These are phyloP conservation scores for Azemiops feae DNA, from an alignment of 2,113 vertebrate species.

Conservation along the genomic window DNA sequence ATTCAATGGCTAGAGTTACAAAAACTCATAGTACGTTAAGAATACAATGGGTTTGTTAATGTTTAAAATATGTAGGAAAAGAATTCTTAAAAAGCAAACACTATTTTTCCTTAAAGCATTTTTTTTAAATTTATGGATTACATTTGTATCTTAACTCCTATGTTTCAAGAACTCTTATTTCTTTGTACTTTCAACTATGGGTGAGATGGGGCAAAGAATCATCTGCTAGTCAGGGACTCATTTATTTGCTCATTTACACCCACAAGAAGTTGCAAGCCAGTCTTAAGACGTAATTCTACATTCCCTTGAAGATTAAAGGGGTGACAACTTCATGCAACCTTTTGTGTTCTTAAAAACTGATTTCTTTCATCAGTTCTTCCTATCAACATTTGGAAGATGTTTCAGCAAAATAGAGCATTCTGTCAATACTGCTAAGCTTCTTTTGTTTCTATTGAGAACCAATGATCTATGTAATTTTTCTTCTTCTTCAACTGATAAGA, in stretches of 20 bases:
- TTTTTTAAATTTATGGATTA: background rate
- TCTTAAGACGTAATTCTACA: conserved; percentile 27
- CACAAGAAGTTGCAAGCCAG: background rate
- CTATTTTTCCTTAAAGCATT: background rate
- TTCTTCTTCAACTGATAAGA: conserved; percentile 50
- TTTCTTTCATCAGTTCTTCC: conserved; percentile 63
- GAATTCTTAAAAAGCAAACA: background rate
- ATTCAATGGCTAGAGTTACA: background rate
- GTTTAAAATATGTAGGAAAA: background rate
- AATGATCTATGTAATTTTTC: conserved; percentile 54
- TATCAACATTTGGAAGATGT: conserved; percentile 59
- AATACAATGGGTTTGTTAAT: background rate
- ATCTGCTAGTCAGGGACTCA: background rate
- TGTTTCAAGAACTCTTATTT: background rate
- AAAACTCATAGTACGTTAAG: background rate
- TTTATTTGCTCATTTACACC: conserved; percentile 24
- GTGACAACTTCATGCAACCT: conserved; percentile 38
- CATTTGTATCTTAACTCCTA: background rate
- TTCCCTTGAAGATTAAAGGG: conserved; percentile 43
- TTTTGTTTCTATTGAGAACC: conserved; percentile 65
- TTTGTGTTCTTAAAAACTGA: conserved; percentile 64
- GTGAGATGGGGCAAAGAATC: background rate
- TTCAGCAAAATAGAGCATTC: conserved; percentile 58
- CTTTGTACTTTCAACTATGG: background rate
- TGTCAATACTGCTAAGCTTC: conserved; percentile 56